A percentile compares a stretch with the other conserved stretches of the same genome.
Evolutionary conservation across 2,888 invertebrate genomes (phyloP).

Genomic region (Liopterus haemorrhoidalis): DNA sequence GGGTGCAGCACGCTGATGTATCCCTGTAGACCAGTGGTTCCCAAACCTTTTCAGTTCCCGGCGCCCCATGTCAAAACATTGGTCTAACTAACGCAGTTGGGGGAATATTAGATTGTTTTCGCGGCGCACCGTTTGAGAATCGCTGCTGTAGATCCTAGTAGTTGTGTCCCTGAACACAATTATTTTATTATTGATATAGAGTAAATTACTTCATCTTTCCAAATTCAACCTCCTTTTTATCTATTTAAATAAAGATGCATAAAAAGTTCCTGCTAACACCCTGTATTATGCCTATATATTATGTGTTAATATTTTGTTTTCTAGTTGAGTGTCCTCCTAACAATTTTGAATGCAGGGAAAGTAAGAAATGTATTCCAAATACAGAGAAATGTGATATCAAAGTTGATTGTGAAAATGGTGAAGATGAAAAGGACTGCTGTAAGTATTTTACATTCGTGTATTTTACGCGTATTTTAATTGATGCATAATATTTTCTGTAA

Average conservation of each 20-base stretch:
- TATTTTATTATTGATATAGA: no score
- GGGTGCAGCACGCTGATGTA: no score
- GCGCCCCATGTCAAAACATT: no score
- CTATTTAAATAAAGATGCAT: conserved; percentile 1
- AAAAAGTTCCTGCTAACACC: no score
- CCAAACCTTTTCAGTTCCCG: no score
- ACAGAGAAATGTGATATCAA: conserved; percentile 59
- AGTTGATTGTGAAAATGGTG: conserved; percentile 60
- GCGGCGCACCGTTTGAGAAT: no score
- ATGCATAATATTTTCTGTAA: background rate
- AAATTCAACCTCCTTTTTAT: background rate
- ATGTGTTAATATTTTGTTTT: conserved; percentile 29
- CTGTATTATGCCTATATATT: no score
- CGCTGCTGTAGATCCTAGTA: no score
- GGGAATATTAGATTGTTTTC: no score
- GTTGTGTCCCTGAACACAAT: no score
- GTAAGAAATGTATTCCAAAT: conserved; percentile 58
- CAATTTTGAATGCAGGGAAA: conserved; percentile 59
- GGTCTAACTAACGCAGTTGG: no score
- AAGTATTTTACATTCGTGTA: conserved; percentile 40
- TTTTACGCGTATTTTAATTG: background rate
- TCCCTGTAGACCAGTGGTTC: no score
- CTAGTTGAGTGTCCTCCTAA: conserved; percentile 54
- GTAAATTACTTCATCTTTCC: background rate
- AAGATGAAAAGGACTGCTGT: conserved; percentile 79